A percentile compares a stretch with the other conserved stretches of the same genome.
phyloP scores from a whole-genome alignment of 2,113 vertebrate genomes.

The Eubucco bourcierii region DNA sequence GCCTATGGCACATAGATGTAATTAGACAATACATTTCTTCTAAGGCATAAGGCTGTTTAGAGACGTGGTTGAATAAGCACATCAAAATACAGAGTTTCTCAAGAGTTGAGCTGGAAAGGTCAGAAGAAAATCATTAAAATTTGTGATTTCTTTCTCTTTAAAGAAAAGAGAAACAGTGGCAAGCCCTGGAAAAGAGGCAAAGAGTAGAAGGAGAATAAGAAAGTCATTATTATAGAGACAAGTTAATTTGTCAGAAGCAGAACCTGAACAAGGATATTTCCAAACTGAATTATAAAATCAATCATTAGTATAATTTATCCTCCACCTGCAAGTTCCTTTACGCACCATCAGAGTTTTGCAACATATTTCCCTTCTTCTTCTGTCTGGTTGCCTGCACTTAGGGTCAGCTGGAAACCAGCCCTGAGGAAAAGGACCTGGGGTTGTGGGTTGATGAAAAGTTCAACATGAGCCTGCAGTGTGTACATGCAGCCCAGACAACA shows the following conservation, averaged over 20 bases:
- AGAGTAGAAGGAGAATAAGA: background rate
- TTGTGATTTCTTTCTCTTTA: background rate
- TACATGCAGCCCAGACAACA: too few relatives aligned
- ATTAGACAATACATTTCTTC: slow-evolving; percentile 17
- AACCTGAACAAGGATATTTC: background rate
- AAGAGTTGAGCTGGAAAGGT: slow-evolving; percentile 14
- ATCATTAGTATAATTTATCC: background rate
- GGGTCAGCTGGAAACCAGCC: too few relatives aligned
- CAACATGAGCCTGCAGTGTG: too few relatives aligned
- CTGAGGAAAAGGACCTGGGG: too few relatives aligned
- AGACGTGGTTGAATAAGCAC: slow-evolving; percentile 8
- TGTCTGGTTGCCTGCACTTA: background rate
- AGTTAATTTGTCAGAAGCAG: background rate
- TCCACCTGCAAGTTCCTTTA: background rate
- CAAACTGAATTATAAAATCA: background rate
- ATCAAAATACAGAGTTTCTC: background rate
- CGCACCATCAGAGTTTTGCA: background rate
- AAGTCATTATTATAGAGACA: background rate
- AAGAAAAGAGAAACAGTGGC: background rate
- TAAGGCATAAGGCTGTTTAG: background rate
- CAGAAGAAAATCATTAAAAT: background rate
- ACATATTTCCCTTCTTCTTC: background rate
- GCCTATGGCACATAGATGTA: background rate
- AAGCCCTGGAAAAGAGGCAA: background rate
- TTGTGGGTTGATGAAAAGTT: too few relatives aligned